Evolutionary conservation across 2,888 invertebrate species (phyloP), one percentile per base, ranked within the genome.

Genomic region (Cryptocheilus praepositus): DNA sequence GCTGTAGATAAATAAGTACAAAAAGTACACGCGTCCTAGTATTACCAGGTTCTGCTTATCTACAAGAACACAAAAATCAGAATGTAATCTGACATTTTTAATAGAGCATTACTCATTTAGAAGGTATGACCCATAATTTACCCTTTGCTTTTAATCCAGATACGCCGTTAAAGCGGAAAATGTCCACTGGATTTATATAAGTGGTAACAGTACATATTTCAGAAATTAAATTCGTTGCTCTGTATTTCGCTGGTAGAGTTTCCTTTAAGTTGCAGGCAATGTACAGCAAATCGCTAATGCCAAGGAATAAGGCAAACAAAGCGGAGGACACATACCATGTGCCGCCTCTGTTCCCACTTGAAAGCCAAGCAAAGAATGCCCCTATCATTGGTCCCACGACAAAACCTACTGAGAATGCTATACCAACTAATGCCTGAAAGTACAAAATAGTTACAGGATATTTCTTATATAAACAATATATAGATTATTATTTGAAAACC

Each of bases 321-420:
- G 98, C 97, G 0, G 98, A 97, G 43, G 93, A 89, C 73, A 95
- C 91, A 82, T 94, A 97, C 95, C 96, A 96, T 46, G 92, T 89
- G 55, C 93, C 92, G 51, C 91, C 89, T 72, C 91, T 90, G 83
- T 92, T 92, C 3, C 92, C 92, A 89, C 91, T 92, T 5, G 85
- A 84, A 56, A 81, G 71, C 79, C 91, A 91, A 0, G 96, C 94
- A 88, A 97, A 96, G 86, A 93, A 91, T 3, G 98, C 98, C 22
- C 99, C 99, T 74, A 98, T 96, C 88, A 97, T 91, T 2, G 99
- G 99, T 0, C 99, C 99, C 71, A 98, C 90, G 81, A 98, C 95
- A 89, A 99, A 99, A n/a, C 98, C 99, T 70, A 99, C 89, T 0
- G 98, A 98, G 90, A 99, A 99, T 7, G 99, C 98, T 80, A 98